Conservation (phyloP, 2,888 invertebrate species). For the Phalera bucephala region DNA sequence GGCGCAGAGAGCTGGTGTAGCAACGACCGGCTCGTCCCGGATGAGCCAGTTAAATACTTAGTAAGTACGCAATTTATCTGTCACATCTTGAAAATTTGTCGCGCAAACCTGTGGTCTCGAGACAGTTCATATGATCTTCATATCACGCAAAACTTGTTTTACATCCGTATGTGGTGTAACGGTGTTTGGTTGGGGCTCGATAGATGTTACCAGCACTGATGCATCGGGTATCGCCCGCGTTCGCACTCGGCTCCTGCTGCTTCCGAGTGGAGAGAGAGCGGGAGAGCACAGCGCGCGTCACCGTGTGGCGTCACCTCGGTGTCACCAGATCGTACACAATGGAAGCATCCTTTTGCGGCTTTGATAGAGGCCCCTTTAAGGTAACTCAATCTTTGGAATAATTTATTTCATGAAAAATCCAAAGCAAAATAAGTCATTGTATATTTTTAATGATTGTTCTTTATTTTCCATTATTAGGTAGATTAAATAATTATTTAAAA, state of each 20-base stretch:
- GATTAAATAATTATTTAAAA: no score
- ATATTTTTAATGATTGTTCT: no score
- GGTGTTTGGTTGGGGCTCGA: background rate
- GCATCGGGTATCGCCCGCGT: conserved; percentile 87
- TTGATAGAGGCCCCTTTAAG: conserved; percentile 89
- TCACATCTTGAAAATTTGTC: conserved; percentile 1
- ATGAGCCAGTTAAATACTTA: conserved; percentile 84
- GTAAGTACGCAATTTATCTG: conserved; percentile 60
- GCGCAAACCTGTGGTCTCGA: no score
- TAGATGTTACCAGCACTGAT: conserved; percentile 89
- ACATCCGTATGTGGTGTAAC: background rate
- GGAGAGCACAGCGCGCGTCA: conserved; percentile 92
- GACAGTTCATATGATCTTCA: background rate
- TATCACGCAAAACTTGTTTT: background rate
- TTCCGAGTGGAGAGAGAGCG: conserved; percentile 90
- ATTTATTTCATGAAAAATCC: no score
- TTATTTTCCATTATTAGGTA: no score
- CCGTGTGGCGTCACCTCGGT: conserved; percentile 92
- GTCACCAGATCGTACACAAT: conserved; percentile 91
- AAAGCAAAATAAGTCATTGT: no score
- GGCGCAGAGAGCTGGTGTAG: conserved; percentile 86
- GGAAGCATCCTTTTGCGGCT: conserved; percentile 94
- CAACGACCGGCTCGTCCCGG: conserved; percentile 79
- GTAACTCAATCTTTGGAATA: conserved; percentile 52
- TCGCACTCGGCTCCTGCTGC: conserved; percentile 88